Base-by-base conservation (phyloP, 53 echinoderm and acorn worm species). In the Echinometra lucunter region DNA sequence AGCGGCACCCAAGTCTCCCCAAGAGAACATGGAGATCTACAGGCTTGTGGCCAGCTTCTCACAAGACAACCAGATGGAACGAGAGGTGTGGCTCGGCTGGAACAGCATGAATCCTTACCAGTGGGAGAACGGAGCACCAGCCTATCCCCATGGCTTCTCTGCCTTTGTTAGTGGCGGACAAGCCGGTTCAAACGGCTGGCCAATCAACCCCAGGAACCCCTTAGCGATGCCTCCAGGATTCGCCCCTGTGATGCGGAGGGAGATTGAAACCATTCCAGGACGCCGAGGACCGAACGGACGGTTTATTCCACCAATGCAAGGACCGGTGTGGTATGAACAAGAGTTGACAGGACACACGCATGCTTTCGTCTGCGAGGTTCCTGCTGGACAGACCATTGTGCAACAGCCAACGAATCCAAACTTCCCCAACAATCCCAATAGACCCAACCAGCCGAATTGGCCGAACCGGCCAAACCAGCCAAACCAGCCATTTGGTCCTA, bases 61-160 rank as follows among this genome's bases (percentile, higher is more conserved):
- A 0, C 94, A 93, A n/a, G 95, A 94, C 47, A 95, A 96, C 66
- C 57, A 60, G 0, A 96, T 96, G 96, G 95, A 96, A 44, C n/a
- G 83, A 30, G 94, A 94, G 66, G 94, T 94, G 2, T 94, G 94
- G 94, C 63, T 94, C 1, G 94, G 94, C n/a, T 94, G 94, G 94
- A 94, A 83, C 60, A 94, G 94, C 85, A 63, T 45, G 38, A 63
- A 83, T 72, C 94, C 95, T 15, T 32, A 87, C 74, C 44, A 37
- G 30, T 96, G 96, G 96, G 92, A 94, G 28, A 95, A 96, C 91
- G 96, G 96, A 25, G 93, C 96, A 17, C 37, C 45, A 0, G 95
- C 91, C 10, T 91, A 57, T 34, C 91, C 94, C 1, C 72, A 45
- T 74, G 83, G 93, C 35, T 96, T 91, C 88, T 45, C 94, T 0